Conservation (phyloP, 2,888 invertebrate genomes). For the Notodonta ziczac region DNA sequence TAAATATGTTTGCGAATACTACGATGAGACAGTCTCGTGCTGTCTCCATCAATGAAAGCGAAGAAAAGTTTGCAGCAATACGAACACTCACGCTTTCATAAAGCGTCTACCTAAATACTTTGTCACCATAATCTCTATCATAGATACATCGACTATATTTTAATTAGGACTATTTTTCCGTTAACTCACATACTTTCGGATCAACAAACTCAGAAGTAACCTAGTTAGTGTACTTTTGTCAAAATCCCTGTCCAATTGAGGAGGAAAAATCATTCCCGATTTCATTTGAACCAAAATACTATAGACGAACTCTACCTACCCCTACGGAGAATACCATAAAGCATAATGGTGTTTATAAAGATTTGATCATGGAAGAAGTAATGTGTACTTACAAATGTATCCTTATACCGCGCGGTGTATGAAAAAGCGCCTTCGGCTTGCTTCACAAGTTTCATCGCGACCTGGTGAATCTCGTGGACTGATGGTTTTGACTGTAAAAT, state of each 20-base stretch:
- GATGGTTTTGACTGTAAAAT: slow-evolving; percentile 60
- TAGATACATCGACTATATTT: background rate
- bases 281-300: no score
- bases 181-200: no score
- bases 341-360: no score
- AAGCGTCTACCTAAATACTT: background rate
- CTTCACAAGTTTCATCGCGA: slow-evolving; percentile 49
- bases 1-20: slow-evolving; percentile 71
- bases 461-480: slow-evolving; percentile 52
- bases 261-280: no score
- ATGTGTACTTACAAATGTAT: slow-evolving; percentile 67
- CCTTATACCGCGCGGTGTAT: slow-evolving; percentile 62
- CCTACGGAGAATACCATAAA: no score
- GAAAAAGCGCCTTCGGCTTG: slow-evolving; percentile 61
- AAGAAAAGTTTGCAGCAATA: slow-evolving; percentile 46
- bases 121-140: no score
- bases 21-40: slow-evolving; percentile 53
- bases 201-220: no score
- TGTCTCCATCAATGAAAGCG: slow-evolving; percentile 71
- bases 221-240: no score
- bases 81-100: slow-evolving; percentile 23
- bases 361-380: no score
- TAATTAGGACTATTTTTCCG: background rate
- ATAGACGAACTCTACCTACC: no score
- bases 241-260: no score